Evolutionary conservation across 2,888 invertebrate genomes (phyloP).

Genomic region (Ochropacha duplaris): DNA sequence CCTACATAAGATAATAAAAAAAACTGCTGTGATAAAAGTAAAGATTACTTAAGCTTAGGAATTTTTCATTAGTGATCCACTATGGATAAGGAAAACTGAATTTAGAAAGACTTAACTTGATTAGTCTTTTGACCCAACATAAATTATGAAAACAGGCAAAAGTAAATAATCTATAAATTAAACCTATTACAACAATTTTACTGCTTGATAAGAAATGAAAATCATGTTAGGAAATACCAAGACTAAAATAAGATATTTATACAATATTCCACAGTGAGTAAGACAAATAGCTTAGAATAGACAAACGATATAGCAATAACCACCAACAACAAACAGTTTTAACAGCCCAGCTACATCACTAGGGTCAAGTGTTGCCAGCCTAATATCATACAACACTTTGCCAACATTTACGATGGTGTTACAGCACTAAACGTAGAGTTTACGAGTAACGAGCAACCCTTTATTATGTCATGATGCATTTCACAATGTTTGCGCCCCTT

Average conservation of each 20-base stretch:
- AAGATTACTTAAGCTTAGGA: no score
- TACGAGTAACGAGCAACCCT: slow-evolving; percentile 16
- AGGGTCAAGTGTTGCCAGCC: not conserved
- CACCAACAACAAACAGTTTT: not conserved
- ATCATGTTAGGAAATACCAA: no score
- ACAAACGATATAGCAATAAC: not conserved
- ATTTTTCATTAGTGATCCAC: no score
- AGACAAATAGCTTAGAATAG: not conserved
- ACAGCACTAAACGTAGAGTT: slow-evolving; percentile 7
- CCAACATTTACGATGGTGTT: slow-evolving; percentile 12
- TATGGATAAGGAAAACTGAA: no score
- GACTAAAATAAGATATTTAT: not conserved
- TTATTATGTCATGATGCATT: slow-evolving; percentile 37
- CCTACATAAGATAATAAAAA: no score
- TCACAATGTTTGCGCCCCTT: slow-evolving; percentile 29
- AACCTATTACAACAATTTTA: no score
- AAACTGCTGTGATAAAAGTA: no score
- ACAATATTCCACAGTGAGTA: not conserved
- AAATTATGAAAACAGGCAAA: no score
- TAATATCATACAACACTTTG: slow-evolving; percentile 4
- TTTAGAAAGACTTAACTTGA: no score
- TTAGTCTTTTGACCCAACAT: no score
- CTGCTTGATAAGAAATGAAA: no score
- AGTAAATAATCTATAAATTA: no score
- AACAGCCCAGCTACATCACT: not conserved